Evolutionary conservation across 2,113 vertebrate species (phyloP).

Genomic region (Neofelis nebulosa): DNA sequence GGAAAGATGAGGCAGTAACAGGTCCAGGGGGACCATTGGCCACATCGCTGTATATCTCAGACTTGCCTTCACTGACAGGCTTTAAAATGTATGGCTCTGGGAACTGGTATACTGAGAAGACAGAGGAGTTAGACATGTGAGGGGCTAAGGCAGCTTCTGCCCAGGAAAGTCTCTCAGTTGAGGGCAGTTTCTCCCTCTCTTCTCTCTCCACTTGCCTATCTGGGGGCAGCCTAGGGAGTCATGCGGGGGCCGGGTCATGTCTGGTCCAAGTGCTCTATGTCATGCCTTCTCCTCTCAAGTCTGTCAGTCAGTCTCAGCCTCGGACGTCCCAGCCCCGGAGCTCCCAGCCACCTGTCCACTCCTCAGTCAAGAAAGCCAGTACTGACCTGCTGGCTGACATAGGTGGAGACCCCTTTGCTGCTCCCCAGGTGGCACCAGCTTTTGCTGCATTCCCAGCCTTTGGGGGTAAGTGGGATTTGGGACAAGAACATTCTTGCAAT

Average conservation of each 20-base stretch:
- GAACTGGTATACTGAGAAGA: background rate
- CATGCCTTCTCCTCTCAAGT: constrained; percentile 46
- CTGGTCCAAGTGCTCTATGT: background rate
- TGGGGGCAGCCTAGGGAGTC: background rate
- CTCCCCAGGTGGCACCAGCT: constrained; percentile 80
- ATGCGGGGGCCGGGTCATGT: background rate
- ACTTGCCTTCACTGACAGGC: background rate
- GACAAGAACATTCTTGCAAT: background rate
- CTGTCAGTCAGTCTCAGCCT: constrained; percentile 82
- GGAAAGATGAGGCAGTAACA: background rate
- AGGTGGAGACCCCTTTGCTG: constrained; percentile 90
- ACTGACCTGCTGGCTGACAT: constrained; percentile 90
- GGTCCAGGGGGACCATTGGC: background rate
- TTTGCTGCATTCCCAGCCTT: constrained; percentile 79
- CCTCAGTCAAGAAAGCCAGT: constrained; percentile 82
- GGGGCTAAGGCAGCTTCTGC: background rate
- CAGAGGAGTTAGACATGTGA: background rate
- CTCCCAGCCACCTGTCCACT: constrained; percentile 56
- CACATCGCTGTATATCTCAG: background rate
- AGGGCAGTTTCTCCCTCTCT: background rate
- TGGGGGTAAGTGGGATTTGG: constrained; percentile 67
- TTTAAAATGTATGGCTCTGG: background rate
- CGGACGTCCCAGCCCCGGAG: constrained; percentile 79
- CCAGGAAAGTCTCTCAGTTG: background rate
- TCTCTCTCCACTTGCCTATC: background rate